A percentile compares a stretch with the other conserved stretches of the same genome.
These are phyloP conservation scores for Melangyna quadrimaculata DNA, from an alignment of 2,888 invertebrate genomes.

Conservation along the genomic window DNA sequence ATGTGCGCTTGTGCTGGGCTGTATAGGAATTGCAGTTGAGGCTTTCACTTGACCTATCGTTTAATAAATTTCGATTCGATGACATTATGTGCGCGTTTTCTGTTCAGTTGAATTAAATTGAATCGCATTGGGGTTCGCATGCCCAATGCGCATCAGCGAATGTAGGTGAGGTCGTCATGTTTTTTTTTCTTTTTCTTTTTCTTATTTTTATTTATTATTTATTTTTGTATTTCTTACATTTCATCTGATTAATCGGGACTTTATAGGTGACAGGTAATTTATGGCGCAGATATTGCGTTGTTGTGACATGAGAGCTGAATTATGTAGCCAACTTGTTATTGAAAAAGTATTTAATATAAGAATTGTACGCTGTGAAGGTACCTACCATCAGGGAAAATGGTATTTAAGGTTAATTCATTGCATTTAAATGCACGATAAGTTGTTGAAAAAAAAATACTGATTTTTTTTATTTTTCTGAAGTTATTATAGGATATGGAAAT, in stretches of 20 bases:
- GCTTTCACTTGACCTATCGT: slow-evolving; percentile 72
- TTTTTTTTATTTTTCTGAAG: background rate
- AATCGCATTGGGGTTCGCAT: slow-evolving; percentile 3
- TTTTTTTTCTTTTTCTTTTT: background rate
- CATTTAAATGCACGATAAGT: slow-evolving; percentile 14
- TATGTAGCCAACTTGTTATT: slow-evolving; percentile 62
- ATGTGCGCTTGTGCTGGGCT: too few species aligned
- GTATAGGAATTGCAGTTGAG: slow-evolving; percentile 24
- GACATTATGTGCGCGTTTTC: slow-evolving; percentile 69
- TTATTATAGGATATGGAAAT: too few species aligned
- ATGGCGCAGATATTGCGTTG: slow-evolving; percentile 42
- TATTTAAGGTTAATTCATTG: slow-evolving; percentile 53
- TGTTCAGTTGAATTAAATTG: slow-evolving; percentile 63
- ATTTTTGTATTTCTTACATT: slow-evolving; percentile 35
- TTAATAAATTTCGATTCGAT: slow-evolving; percentile 68
- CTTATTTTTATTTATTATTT: background rate
- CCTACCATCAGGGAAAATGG: background rate
- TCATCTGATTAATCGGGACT: slow-evolving; percentile 69
- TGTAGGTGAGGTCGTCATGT: slow-evolving; percentile 69
- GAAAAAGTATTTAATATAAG: slow-evolving; percentile 53
- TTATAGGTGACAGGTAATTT: slow-evolving; percentile 66
- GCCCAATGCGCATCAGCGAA: slow-evolving; percentile 12
- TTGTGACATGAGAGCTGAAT: slow-evolving; percentile 65
- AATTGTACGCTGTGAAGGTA: background rate
- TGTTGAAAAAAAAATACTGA: background rate